Evolutionary conservation across 2,888 invertebrate genomes (phyloP), one percentile per base, ranked within the genome.

Genomic region (Drosophila kuntzei): DNA sequence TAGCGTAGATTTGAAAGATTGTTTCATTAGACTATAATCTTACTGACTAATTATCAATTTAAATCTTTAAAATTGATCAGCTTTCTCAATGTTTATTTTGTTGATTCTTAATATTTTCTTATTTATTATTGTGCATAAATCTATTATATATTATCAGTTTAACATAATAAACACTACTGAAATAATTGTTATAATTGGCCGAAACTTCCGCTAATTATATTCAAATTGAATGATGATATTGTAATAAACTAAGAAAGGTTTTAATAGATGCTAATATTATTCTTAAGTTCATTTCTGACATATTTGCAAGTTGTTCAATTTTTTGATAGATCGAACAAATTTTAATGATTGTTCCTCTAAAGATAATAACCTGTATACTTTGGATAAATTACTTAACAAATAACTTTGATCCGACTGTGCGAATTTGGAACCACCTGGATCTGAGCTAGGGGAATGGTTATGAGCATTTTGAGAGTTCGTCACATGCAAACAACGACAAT

Each of bases 401-500:
- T 32, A 20, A 0, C 7, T 22, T 54, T 22, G 5, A 22, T 14
- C 6, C 41, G 14, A 54, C 41, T 41, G 53, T 54, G 53, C 41
- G 8, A 8, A 8, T 5, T 14, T 20, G 41, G 20, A 20, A 41
- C 20, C 53, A 46, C 47, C 46, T 46, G 57, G 36, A 54, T 14
- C 20, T 20, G 27, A 29, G 36, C 34, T 54, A 46, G 44, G 59
- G 50, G 58, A 51, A 36, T 32, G 39, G n/a, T 57, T 59, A 62
- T 49, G 55, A 66, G 55, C 47, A 67, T 61, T 79, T 60, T 49
- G 69, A 71, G 81, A 68, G 80, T 65, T 63, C 71, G 64, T 68
- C 84, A 78, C 73, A 84, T 77, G 86, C 78, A 87, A 87, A 85
- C 75, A 85, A 79, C 82, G 72, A 76, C 72, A 89, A 82, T 72